These are phyloP conservation scores for Morpho achilles DNA, from an alignment of 2,888 invertebrate genomes.

Conservation along the genomic window DNA sequence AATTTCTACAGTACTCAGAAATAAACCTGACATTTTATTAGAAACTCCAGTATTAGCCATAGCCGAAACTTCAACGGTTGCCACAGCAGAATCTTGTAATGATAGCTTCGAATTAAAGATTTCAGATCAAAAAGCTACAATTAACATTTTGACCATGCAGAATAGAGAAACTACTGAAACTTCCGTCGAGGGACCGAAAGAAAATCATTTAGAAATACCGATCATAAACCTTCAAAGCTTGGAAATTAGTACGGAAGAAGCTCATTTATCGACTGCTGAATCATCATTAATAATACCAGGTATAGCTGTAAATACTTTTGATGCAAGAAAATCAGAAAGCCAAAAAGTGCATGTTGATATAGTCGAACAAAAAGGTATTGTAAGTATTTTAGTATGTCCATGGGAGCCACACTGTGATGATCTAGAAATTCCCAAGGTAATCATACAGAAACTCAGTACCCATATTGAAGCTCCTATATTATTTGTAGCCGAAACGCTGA, in stretches of 20 bases:
- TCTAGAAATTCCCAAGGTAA: no score
- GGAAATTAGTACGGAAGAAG: background rate
- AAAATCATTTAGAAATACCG: background rate
- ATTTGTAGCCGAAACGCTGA: no score
- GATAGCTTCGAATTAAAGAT: no score
- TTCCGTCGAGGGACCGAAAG: constrained; percentile 3
- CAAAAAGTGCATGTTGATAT: constrained; percentile 18
- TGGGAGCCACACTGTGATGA: background rate
- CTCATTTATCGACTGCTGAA: constrained; percentile 14
- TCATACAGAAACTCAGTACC: no score
- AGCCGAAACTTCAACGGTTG: no score
- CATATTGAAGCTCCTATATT: no score
- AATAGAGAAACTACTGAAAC: background rate
- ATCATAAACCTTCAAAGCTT: no score
- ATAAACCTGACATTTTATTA: no score
- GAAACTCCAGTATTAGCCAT: no score
- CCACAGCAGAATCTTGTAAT: no score
- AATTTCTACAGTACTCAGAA: no score
- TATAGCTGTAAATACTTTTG: constrained; percentile 18
- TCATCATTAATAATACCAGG: constrained; percentile 4
- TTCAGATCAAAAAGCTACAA: background rate
- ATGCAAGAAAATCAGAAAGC: constrained; percentile 6
- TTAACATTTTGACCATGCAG: no score
- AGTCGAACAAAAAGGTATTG: constrained; percentile 22
- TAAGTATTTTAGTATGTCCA: constrained; percentile 11